Percentiles rank a stretch among this genome's conserved stretches.
phyloP scores from a whole-genome alignment of 2,113 vertebrate species.

The Laticauda colubrina region DNA sequence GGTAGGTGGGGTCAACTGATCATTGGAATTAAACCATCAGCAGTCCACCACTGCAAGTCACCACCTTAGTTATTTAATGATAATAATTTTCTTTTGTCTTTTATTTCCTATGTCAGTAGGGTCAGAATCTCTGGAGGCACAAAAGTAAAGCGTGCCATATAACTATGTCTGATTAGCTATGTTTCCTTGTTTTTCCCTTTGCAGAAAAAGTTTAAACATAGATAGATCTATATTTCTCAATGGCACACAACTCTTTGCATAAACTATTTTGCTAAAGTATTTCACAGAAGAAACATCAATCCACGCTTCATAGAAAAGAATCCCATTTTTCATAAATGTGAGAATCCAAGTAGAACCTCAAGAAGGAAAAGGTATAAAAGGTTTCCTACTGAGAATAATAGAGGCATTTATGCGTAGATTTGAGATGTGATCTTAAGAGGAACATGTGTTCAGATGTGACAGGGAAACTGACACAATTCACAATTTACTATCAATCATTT shows the following conservation, averaged over 20 bases:
- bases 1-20: too few species aligned
- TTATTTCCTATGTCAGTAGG: neutral
- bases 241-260: neutral
- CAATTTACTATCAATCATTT: neutral
- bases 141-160: neutral
- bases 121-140: neutral
- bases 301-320: neutral
- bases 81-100: neutral
- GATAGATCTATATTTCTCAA: neutral
- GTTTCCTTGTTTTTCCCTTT: neutral
- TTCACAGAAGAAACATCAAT: neutral
- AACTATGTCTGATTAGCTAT: neutral
- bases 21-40: too few species aligned
- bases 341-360: neutral
- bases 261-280: neutral
- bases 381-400: neutral
- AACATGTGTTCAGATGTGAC: neutral
- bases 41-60: too few species aligned
- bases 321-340: neutral
- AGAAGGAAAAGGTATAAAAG: neutral
- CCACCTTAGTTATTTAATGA: neutral
- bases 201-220: neutral
- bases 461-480: neutral
- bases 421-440: neutral
- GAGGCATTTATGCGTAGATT: neutral